Conservation (phyloP, 2,113 vertebrate species). For the Actinemys pallida region DNA sequence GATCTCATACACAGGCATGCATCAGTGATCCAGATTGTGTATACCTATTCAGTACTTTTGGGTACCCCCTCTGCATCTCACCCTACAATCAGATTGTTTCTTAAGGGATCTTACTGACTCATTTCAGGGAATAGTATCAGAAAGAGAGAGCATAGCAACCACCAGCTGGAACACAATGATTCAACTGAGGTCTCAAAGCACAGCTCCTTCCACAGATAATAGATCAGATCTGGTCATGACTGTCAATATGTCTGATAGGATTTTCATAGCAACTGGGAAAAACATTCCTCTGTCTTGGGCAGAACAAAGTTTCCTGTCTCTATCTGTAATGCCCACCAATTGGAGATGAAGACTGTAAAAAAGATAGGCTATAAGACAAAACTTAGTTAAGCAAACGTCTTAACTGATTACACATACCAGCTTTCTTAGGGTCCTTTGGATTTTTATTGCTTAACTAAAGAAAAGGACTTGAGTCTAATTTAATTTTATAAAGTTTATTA, state of each 20-base stretch:
- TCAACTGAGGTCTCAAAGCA: neutral
- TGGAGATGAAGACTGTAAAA: neutral
- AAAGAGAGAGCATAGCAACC: neutral
- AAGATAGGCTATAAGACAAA: neutral
- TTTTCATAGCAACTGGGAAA: neutral
- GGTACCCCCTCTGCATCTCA: neutral
- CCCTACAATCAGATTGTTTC: neutral
- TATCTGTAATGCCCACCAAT: neutral
- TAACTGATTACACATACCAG: neutral
- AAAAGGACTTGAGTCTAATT: neutral
- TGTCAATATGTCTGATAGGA: neutral
- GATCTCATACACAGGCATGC: neutral
- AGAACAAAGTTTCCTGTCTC: neutral
- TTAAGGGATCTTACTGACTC: neutral
- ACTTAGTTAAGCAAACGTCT: neutral
- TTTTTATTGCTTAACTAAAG: neutral
- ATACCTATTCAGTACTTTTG: neutral
- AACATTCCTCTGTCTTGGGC: neutral
- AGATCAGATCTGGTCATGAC: neutral
- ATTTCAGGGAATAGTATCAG: neutral
- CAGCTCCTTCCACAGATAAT: neutral
- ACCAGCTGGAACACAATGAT: neutral
- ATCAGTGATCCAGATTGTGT: neutral
- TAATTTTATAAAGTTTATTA: too few species aligned
- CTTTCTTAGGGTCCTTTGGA: neutral